These are phyloP conservation scores for Orthosia gracilis DNA, from an alignment of 2,888 invertebrate genomes.

Conservation along the genomic window DNA sequence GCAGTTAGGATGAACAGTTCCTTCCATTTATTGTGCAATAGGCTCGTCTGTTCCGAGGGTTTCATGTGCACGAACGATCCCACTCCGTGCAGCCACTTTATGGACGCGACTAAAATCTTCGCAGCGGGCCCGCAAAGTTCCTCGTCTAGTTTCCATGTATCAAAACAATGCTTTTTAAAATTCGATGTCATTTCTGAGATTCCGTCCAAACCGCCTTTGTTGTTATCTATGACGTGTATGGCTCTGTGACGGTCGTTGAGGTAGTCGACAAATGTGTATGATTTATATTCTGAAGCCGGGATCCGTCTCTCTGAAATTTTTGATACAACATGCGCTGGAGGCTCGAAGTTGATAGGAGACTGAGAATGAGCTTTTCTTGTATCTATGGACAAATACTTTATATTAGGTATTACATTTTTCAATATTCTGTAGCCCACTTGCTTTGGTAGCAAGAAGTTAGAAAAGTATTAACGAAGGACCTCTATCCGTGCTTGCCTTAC, in stretches of 20 bases:
- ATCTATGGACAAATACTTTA: constrained; percentile 65
- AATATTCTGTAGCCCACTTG: no score
- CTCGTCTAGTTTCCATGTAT: constrained; percentile 86
- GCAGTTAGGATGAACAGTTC: constrained; percentile 96
- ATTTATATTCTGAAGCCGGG: constrained; percentile 48
- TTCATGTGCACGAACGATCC: constrained; percentile 94
- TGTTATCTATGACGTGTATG: constrained; percentile 65
- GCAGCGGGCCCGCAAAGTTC: constrained; percentile 93
- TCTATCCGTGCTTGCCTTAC: no score
- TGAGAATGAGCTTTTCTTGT: constrained; percentile 58
- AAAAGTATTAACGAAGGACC: no score
- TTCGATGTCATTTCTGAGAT: constrained; percentile 59
- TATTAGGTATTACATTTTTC: constrained; percentile 16
- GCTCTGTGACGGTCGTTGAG: constrained; percentile 67
- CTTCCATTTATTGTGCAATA: constrained; percentile 95
- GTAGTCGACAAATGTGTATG: constrained; percentile 58
- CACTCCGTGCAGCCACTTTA: constrained; percentile 95
- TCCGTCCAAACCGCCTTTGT: constrained; percentile 58
- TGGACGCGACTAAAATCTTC: constrained; percentile 94
- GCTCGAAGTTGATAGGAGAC: constrained; percentile 76
- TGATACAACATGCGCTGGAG: constrained; percentile 78
- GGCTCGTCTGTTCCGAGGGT: constrained; percentile 92
- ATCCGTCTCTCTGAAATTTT: constrained; percentile 65
- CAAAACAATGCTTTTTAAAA: constrained; percentile 62
- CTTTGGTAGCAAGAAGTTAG: no score